phyloP scores from a whole-genome alignment of 2,888 invertebrate genomes.

The Agrochola lychnidis region DNA sequence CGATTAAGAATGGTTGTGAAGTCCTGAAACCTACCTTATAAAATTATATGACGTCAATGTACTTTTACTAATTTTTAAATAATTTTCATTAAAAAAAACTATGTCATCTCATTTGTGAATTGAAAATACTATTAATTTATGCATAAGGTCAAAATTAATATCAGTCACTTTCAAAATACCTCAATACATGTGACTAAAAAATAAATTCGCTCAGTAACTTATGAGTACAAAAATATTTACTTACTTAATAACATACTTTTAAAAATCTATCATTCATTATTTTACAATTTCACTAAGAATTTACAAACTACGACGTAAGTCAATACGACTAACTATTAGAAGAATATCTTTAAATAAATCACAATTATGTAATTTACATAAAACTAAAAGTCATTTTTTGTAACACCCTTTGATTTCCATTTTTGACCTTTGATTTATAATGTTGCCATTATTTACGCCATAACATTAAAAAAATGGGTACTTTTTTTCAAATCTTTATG shows the following conservation, averaged over 20 bases:
- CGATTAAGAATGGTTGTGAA: constrained; percentile 4
- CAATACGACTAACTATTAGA: constrained; percentile 56
- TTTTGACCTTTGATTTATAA: constrained; percentile 13
- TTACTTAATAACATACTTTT: constrained; percentile 57
- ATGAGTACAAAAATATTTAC: constrained; percentile 67
- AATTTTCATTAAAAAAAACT: constrained; percentile 9
- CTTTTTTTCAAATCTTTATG: neutral
- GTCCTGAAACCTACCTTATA: constrained; percentile 17
- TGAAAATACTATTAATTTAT: constrained; percentile 26
- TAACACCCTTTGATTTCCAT: constrained; percentile 23
- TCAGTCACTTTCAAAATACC: constrained; percentile 55
- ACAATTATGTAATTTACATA: constrained; percentile 57
- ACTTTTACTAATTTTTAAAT: constrained; percentile 30
- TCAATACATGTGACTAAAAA: constrained; percentile 57
- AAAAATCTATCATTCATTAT: constrained; percentile 62
- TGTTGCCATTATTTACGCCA: constrained; percentile 8
- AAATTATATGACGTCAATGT: constrained; percentile 41
- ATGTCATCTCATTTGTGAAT: neutral
- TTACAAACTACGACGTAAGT: constrained; percentile 60
- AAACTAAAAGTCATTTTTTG: constrained; percentile 38
- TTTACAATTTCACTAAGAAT: constrained; percentile 65
- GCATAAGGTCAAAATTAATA: constrained; percentile 36
- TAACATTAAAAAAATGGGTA: neutral
- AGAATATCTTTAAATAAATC: constrained; percentile 57
- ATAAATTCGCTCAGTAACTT: constrained; percentile 69